Evolutionary conservation across 2,113 vertebrate genomes (phyloP).

Genomic region (Falco punctatus): DNA sequence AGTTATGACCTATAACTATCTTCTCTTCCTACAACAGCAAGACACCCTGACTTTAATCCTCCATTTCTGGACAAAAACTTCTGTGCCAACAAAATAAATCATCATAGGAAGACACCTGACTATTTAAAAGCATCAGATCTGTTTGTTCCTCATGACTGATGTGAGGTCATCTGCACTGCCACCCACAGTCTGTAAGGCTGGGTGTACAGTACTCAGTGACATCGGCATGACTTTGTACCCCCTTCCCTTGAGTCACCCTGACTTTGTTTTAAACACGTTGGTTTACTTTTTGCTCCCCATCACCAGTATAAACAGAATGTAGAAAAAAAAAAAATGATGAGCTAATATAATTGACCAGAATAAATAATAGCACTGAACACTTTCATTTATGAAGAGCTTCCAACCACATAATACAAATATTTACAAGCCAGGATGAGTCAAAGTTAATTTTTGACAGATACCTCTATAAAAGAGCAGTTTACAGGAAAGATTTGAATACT

Average conservation of each 20-base stretch:
- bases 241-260: not conserved
- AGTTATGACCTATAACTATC: not conserved
- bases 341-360: not conserved
- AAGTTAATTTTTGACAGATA: not conserved
- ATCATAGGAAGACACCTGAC: not conserved
- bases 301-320: not conserved
- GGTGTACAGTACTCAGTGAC: fast-evolving
- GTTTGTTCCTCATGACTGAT: not conserved
- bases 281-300: not conserved
- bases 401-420: not conserved
- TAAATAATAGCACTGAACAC: not conserved
- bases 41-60: not conserved
- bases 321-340: not conserved
- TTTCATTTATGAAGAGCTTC: not conserved
- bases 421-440: not conserved
- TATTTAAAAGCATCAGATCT: not conserved
- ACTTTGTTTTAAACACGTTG: not conserved
- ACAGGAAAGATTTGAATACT: not conserved
- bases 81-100: not conserved
- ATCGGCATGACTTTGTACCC: not conserved
- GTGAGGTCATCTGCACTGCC: fast-evolving
- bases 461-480: not conserved
- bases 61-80: not conserved
- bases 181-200: not conserved
- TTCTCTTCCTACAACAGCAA: not conserved